Evolutionary conservation across 2,888 invertebrate species (phyloP).

Genomic region (Drosophila formosana): DNA sequence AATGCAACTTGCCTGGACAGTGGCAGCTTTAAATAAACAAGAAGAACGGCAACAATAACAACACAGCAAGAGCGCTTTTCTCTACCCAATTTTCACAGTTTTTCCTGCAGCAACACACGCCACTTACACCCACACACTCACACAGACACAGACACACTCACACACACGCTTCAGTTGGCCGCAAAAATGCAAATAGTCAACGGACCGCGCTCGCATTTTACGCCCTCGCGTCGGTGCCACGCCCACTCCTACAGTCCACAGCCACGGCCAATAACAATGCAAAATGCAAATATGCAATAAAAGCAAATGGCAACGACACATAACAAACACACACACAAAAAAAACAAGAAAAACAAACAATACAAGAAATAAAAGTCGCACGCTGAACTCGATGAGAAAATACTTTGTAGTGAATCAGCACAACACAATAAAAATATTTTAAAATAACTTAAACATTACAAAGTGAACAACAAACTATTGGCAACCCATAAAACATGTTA

Average conservation of each 20-base stretch:
- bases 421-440: neutral
- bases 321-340: constrained; percentile 19
- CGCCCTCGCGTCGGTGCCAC: constrained; percentile 35
- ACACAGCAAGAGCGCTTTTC: constrained; percentile 26
- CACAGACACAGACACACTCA: constrained; percentile 5
- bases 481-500: neutral
- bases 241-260: constrained; percentile 20
- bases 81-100: constrained; percentile 31
- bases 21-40: constrained; percentile 59
- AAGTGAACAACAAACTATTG: neutral
- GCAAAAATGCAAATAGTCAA: constrained; percentile 64
- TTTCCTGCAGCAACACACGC: constrained; percentile 13
- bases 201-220: constrained; percentile 18
- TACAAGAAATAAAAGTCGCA: neutral
- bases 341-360: constrained; percentile 13
- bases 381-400: constrained; percentile 16
- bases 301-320: constrained; percentile 57
- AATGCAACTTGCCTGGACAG: constrained; percentile 25
- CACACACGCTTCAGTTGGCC: constrained; percentile 44
- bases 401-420: constrained; percentile 21
- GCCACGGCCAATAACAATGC: constrained; percentile 73
- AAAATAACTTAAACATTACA: neutral
- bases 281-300: constrained; percentile 77
- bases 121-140: constrained; percentile 3
- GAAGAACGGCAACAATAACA: constrained; percentile 12